Evolutionary conservation across 2,797 vertebrate genomes (phyloP), one percentile per base, ranked within the genome.

Genomic region (Melanotaenia pygmaea): DNA sequence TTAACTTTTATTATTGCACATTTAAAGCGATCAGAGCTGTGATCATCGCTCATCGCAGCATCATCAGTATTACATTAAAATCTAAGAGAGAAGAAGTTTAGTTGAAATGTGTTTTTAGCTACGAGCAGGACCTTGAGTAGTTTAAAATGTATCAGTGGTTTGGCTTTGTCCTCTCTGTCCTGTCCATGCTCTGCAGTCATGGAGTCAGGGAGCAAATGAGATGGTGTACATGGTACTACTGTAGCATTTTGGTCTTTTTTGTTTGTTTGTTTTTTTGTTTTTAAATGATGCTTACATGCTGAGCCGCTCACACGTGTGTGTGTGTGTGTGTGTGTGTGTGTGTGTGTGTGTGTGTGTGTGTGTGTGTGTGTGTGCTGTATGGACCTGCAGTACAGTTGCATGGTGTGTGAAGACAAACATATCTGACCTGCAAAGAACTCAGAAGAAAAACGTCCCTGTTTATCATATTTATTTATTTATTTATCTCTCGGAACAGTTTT

Each of bases 391-490:
- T 59, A 22, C 40, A 47, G 32, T 32, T 32, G 32, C 61, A 73
- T 79, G 77, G 72, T 40, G 70, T 47, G 38, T 74, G 64, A 61
- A 70, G 63, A 77, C 35, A 67, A 67, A 74, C 74, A 83, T 80
- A 77, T 83, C 76, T 81, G 47, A 73, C 43, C 61, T 20, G 50
- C 68, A 75, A 62, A 57, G 68, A 84, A 75, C 78, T 84, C 74
- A 81, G 81, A 81, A 77, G 81, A 75, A 83, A 72, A 63, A 20
- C 64, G 75, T 74, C 70, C 76, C 65, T 79, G 80, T 86, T 84
- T 80, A 89, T 78, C 74, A 80, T 93, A 93, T 93, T 92, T 93
- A 93, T 92, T 92, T 92, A 93, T 93, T 93, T 93, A 93, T 93
- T 93, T 76, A 85, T 76, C 62, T 73, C 50, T 71, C 43, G 51